Conservation (phyloP, 1,140 invertebrate genomes). For the Pseudomyrmex sp. region DNA sequence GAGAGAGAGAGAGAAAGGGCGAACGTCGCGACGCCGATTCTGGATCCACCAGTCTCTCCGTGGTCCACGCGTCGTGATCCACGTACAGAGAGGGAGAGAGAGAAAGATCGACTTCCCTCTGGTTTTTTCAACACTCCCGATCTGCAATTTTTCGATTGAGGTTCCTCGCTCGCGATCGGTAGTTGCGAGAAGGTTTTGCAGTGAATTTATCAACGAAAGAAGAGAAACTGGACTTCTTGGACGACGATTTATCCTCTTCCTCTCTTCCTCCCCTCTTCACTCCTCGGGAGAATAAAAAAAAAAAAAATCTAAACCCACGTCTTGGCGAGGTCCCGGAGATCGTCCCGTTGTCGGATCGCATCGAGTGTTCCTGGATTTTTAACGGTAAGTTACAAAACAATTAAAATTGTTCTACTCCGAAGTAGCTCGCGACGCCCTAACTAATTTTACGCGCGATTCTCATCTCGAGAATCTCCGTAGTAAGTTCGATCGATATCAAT, state of each 20-base stretch:
- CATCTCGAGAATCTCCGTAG: no score
- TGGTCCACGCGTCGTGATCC: conserved; percentile 77
- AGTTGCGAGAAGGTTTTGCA: not conserved
- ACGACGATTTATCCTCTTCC: not conserved
- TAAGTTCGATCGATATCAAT: no score
- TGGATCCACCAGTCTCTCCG: conserved; percentile 84
- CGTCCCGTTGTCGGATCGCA: no score
- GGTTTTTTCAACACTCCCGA: not conserved
- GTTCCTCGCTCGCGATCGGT: conserved; percentile 6
- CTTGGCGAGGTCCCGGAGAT: no score
- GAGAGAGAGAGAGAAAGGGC: conserved; percentile 19
- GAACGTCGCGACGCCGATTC: conserved; percentile 78
- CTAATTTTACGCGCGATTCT: no score
- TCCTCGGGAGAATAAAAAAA: no score
- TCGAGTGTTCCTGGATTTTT: no score
- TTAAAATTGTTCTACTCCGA: no score
- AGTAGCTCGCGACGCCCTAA: no score
- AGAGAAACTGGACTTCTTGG: conserved; percentile 36
- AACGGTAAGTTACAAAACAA: no score
- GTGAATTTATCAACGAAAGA: conserved; percentile 14
- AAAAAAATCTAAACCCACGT: no score
- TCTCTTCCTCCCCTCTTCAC: no score
- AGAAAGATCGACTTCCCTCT: conserved; percentile 33
- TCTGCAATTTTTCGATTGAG: conserved; percentile 1
- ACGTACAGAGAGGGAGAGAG: conserved; percentile 46